Evolutionary conservation across 2,113 vertebrate species (phyloP).

Genomic region (Pholis gunnellus): DNA sequence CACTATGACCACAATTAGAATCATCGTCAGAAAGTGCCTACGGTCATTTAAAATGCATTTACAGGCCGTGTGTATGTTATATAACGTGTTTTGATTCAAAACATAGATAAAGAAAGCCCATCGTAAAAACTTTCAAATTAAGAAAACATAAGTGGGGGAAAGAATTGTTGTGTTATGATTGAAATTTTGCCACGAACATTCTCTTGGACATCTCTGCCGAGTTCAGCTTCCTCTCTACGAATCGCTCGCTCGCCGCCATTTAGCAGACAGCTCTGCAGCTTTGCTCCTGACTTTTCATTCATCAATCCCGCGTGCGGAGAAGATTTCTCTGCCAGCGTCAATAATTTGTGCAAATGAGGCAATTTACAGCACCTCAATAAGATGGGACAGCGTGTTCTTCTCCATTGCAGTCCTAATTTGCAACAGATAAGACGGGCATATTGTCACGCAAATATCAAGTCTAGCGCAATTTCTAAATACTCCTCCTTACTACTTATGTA

Average conservation of each 20-base stretch:
- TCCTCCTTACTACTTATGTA: too few relatives aligned
- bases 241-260: slow-evolving; percentile 10
- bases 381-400: slow-evolving; percentile 21
- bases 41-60: slow-evolving; percentile 54
- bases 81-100: slow-evolving; percentile 22
- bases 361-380: slow-evolving; percentile 48
- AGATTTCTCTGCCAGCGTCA: slow-evolving; percentile 10
- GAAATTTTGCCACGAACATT: background rate
- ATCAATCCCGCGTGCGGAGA: background rate
- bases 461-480: background rate
- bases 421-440: background rate
- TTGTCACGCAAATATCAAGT: slow-evolving; percentile 14
- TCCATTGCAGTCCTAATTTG: slow-evolving; percentile 11
- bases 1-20: slow-evolving; percentile 21
- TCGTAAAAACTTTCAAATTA: background rate
- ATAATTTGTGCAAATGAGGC: slow-evolving; percentile 47
- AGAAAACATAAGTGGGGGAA: too few relatives aligned
- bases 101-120: slow-evolving; percentile 1
- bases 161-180: too few relatives aligned
- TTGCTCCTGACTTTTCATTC: background rate
- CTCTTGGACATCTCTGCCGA: slow-evolving; percentile 34
- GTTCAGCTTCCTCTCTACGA: slow-evolving; percentile 1
- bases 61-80: background rate
- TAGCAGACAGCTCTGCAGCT: slow-evolving; percentile 29
- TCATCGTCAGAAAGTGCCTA: slow-evolving; percentile 45